phyloP scores from a whole-genome alignment of 2,113 vertebrate genomes.

The Cochlearius cochlearius region DNA sequence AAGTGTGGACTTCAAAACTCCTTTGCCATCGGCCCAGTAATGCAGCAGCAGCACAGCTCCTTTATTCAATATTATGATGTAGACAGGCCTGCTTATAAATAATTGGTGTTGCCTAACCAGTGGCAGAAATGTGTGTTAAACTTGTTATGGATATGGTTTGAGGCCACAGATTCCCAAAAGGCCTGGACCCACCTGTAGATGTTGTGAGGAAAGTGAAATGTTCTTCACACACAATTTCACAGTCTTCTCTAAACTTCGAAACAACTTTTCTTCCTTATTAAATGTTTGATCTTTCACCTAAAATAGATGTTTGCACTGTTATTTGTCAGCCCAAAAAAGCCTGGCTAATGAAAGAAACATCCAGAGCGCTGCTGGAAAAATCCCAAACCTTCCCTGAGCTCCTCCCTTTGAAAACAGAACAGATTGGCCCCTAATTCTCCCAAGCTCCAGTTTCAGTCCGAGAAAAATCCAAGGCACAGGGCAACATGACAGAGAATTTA shows the following conservation, averaged over 20 bases:
- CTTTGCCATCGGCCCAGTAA: background rate
- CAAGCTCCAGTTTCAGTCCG: background rate
- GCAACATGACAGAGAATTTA: background rate
- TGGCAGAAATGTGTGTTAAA: background rate
- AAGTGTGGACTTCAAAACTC: background rate
- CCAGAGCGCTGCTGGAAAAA: background rate
- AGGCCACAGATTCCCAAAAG: background rate
- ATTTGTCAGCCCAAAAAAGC: background rate
- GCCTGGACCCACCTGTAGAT: constrained; percentile 78
- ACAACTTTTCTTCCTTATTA: constrained; percentile 90
- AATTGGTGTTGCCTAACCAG: background rate
- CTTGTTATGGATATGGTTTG: background rate
- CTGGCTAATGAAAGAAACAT: background rate
- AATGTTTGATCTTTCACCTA: constrained; percentile 94
- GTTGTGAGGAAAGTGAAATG: constrained; percentile 78
- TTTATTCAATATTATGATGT: background rate
- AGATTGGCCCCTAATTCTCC: background rate
- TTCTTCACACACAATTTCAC: constrained; percentile 87
- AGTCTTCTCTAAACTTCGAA: constrained; percentile 90
- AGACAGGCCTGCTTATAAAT: background rate
- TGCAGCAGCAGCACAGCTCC: background rate
- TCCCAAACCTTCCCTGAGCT: background rate
- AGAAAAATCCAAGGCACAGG: background rate
- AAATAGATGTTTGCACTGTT: constrained; percentile 15
- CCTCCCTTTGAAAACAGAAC: background rate